Evolutionary conservation across 2,888 invertebrate species (phyloP).

Genomic region (Erebia ligea): DNA sequence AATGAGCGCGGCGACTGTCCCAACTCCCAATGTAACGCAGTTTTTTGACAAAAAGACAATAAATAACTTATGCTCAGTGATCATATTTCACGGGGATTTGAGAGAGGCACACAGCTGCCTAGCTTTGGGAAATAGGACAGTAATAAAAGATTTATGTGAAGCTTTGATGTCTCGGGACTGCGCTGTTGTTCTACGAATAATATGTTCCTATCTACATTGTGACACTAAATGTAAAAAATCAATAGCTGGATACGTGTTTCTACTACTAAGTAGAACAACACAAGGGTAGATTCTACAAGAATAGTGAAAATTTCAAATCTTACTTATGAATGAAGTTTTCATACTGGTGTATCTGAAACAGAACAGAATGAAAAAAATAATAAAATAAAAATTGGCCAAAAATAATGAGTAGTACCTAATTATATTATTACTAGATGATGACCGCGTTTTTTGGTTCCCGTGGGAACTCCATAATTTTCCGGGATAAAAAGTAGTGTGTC

Average conservation of each 20-base stretch:
- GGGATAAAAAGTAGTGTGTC: no score
- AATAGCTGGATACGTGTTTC: background rate
- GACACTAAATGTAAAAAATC: background rate
- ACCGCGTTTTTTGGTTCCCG: no score
- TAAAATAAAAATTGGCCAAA: no score
- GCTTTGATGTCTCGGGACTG: conserved; percentile 37
- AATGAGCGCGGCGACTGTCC: conserved; percentile 9
- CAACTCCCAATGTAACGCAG: conserved; percentile 13
- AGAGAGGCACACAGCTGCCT: conserved; percentile 39
- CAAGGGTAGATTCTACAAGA: no score
- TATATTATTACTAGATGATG: no score
- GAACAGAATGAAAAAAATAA: no score
- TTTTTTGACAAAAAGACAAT: conserved; percentile 42
- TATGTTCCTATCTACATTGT: background rate
- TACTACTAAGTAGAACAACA: background rate
- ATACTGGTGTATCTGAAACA: no score
- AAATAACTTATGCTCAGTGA: conserved; percentile 40
- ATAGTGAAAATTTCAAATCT: no score
- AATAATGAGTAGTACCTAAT: no score
- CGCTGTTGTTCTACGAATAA: conserved; percentile 23
- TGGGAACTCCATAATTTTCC: no score
- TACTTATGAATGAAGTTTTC: no score
- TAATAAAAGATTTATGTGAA: conserved; percentile 39
- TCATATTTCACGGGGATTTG: conserved; percentile 44
- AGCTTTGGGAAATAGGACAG: conserved; percentile 23